Base-by-base conservation (phyloP, 2,888 invertebrate species). In the Melieria omissa region DNA sequence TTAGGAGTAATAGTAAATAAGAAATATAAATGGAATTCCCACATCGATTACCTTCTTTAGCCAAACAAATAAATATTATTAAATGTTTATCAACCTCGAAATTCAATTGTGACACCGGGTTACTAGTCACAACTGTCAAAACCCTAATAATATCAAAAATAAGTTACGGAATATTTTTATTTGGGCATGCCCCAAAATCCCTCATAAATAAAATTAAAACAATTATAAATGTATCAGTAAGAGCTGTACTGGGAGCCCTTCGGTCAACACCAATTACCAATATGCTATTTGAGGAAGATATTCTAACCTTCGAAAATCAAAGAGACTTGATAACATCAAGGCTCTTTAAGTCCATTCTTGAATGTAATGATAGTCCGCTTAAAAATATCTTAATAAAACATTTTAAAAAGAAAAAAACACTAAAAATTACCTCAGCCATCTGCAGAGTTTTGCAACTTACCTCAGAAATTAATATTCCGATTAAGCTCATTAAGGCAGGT, bases 101-200 rank as follows among this genome's bases (percentile, higher is more conserved):
- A 60, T 61, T 61, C n/a, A 71, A 65, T 49, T 71, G 71, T 46
- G 65, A 14, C 42, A 45, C 55, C 7, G n/a, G 10, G 8, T 45
- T 29, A 9, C 55, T 65, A 5, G 61, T 71, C 47, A n/a, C n/a
- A 14, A 16, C 60, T 4, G 49, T 44, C 6, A 65, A 71, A 5
- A 61, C 64, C 0, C 49, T 70, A 7, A 42, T 70, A 8, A 45
- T 65, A 60, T 70, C 70, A 3, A 70, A 58, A 58, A 52, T 65
- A 4, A 45, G 62, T 12, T 65, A 54, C 12, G 65, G 42, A 5
- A 42, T 71, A 3, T 65, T 61, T 9, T 52, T 71, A 41, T 65
- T 61, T 10, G 65, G 61, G 10, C 44, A 64, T 58, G 52, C 65
- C 10, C 52, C 70, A 6, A 54, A 6, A 54, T 16, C n/a, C 16